phyloP scores from a whole-genome alignment of 2,888 invertebrate species.

The Oxycera nigricornis region DNA sequence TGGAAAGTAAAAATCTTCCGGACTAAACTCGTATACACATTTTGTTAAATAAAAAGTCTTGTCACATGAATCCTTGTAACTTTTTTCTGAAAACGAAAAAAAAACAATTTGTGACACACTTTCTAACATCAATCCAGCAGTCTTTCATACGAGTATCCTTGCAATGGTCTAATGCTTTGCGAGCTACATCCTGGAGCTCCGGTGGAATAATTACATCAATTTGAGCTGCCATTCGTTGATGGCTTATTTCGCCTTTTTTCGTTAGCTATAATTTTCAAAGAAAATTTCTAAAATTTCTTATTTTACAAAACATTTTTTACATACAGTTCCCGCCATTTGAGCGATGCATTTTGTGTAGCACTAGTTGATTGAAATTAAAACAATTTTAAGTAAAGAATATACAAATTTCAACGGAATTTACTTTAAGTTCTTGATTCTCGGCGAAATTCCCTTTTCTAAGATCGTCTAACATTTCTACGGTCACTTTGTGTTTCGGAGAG shows the following conservation, averaged over 20 bases:
- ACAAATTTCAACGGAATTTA: slow-evolving; percentile 43
- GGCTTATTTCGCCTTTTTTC: slow-evolving; percentile 44
- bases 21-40: slow-evolving; percentile 38
- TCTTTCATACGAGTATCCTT: slow-evolving; percentile 41
- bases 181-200: slow-evolving; percentile 28
- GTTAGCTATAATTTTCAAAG: slow-evolving; percentile 33
- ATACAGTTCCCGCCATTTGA: slow-evolving; percentile 56
- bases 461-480: slow-evolving; percentile 52
- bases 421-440: slow-evolving; percentile 55
- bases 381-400: neutral
- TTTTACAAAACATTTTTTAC: slow-evolving; percentile 37
- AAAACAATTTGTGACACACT: too few relatives aligned
- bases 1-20: slow-evolving; percentile 30
- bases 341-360: slow-evolving; percentile 58
- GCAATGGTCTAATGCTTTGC: slow-evolving; percentile 25
- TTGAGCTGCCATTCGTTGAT: slow-evolving; percentile 38
- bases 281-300: neutral
- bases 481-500: slow-evolving; percentile 55
- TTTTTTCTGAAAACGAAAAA: too few relatives aligned
- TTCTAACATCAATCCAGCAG: too few relatives aligned
- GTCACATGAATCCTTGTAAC: slow-evolving; percentile 45
- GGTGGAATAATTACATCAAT: slow-evolving; percentile 40
- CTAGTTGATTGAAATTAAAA: slow-evolving; percentile 47
- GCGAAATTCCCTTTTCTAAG: slow-evolving; percentile 54
- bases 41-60: slow-evolving; percentile 41